Evolutionary conservation across 2,888 invertebrate genomes (phyloP).

Genomic region (Seira musarum): DNA sequence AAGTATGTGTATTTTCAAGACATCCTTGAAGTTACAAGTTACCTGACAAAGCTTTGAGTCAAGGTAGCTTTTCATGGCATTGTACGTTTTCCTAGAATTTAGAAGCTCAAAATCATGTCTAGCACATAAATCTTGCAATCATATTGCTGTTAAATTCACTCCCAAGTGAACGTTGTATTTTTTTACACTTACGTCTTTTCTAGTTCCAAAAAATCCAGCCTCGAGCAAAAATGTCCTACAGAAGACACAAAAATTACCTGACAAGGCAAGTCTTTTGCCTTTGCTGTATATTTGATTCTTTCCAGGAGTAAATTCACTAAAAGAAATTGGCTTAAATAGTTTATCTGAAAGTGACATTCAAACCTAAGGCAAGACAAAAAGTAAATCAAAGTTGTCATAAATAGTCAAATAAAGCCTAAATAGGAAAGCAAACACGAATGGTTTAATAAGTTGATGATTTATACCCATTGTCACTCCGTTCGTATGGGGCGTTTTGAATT

Average conservation of each 20-base stretch:
- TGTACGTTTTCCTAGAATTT: constrained; percentile 34
- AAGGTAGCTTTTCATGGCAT: constrained; percentile 77
- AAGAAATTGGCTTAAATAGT: constrained; percentile 89
- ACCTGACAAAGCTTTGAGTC: constrained; percentile 90
- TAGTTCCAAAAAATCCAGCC: constrained; percentile 84
- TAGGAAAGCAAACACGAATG: no score
- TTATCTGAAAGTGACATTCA: constrained; percentile 90
- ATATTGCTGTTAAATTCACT: not conserved
- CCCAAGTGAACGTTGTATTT: not conserved
- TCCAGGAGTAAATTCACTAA: constrained; percentile 86
- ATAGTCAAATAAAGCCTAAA: no score
- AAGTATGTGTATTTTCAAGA: no score
- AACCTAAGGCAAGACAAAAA: constrained; percentile 71
- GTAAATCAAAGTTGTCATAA: no score
- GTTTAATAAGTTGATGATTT: no score
- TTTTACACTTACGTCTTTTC: constrained; percentile 70
- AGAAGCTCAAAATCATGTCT: no score
- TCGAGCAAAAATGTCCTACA: constrained; percentile 82
- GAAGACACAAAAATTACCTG: constrained; percentile 91
- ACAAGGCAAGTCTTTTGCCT: constrained; percentile 75
- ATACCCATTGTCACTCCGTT: constrained; percentile 34
- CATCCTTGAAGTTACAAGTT: no score
- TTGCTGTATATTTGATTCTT: constrained; percentile 79
- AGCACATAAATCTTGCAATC: no score
- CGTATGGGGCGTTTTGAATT: constrained; percentile 33